Evolutionary conservation across 2,113 vertebrate genomes (phyloP), one percentile per base, ranked within the genome.

Genomic region (Cathartes aura): DNA sequence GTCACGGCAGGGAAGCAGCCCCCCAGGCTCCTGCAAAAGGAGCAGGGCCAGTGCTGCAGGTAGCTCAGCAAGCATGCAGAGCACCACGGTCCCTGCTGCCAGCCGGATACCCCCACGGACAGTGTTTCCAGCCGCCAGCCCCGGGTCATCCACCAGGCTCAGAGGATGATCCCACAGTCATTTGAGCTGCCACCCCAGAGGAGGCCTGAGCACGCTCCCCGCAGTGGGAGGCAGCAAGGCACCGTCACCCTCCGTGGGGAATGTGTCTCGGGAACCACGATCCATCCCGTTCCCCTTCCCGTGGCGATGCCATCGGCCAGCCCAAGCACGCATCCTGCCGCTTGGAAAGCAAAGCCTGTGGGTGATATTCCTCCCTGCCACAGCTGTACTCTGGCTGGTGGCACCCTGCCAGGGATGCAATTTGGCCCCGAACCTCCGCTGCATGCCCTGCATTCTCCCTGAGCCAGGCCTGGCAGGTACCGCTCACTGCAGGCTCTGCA

Each of bases 191-290:
- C 55, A 59, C 0, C 2, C 42, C 38, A 68, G 64, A 22, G 13
- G 19, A 82, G 27, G 73, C 11, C 74, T 43, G 62, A 58, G 71
- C 59, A 8, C 2, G 6, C 8, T 84, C 34, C 68, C 47, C 1
- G 0, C 29, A 12, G 45, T 11, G 22, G 26, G 32, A 82, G 32
- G 66, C 48, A 92, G 53, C 56, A 15, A 26, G 12, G 29, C 63
- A 30, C 43, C 9, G 38, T 40, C 55, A 62, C 55, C 53, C 15
- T 52, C 48, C 6, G 0, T 1, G 58, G 43, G 62, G 40, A 43
- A 4, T 4, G 3, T 2, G 9, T 7, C 48, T 47, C 7, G 2
- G 64, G 29, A 70, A 2, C 7, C 50, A 34, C 0, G 0, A 3
- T 18, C 67, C 38, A 1, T 5, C 40, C 27, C 4, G 0, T 8